These are phyloP conservation scores for Dascillus cervinus DNA, from an alignment of 2,888 invertebrate species.

Conservation along the genomic window DNA sequence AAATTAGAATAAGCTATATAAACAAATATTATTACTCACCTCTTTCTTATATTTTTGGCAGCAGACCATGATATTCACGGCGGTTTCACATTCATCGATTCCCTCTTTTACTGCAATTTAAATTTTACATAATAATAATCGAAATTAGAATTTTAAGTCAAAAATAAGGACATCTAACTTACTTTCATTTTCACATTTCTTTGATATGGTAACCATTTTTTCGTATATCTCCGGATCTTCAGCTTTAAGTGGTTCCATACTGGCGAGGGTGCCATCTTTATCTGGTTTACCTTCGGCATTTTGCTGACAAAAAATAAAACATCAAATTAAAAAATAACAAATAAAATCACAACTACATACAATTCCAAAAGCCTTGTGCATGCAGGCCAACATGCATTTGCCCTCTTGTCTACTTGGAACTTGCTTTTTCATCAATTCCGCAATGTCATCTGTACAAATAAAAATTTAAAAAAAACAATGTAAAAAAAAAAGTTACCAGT, in stretches of 20 bases:
- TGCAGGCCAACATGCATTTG: slow-evolving; percentile 45
- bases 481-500: slow-evolving; percentile 26
- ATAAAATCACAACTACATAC: too few species aligned
- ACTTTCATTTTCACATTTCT: slow-evolving; percentile 39
- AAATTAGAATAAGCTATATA: too few species aligned
- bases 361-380: slow-evolving; percentile 41
- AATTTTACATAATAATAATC: too few species aligned
- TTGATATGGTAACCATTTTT: slow-evolving; percentile 37
- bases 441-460: slow-evolving; percentile 20
- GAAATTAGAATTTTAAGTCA: background rate
- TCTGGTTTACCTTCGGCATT: slow-evolving; percentile 8
- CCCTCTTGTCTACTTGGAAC: slow-evolving; percentile 37
- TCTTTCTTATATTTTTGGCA: slow-evolving; percentile 1
- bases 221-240: slow-evolving; percentile 36
- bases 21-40: slow-evolving; percentile 6
- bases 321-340: too few species aligned
- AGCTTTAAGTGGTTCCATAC: slow-evolving; percentile 34
- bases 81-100: slow-evolving; percentile 8
- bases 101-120: slow-evolving; percentile 1
- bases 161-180: slow-evolving; percentile 4
- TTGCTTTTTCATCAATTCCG: slow-evolving; percentile 33
- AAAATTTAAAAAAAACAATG: background rate
- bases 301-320: slow-evolving; percentile 12
- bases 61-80: slow-evolving; percentile 4
- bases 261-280: slow-evolving; percentile 30